Conservation (phyloP, 2,113 vertebrate genomes). For the Cynocephalus volans region DNA sequence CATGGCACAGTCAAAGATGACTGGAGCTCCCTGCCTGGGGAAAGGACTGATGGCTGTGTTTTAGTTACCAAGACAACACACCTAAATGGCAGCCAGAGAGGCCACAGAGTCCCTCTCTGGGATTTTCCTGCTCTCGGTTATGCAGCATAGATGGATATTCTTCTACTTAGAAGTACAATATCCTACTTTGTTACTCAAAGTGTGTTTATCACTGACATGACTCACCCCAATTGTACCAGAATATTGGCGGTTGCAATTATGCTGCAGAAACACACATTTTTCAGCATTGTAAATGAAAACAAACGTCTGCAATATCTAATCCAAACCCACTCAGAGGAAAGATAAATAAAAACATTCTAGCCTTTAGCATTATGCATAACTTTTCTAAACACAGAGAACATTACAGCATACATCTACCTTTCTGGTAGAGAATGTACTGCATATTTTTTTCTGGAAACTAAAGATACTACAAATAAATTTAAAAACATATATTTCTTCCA, state of each 20-base stretch:
- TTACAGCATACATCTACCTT: background rate
- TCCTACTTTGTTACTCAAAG: background rate
- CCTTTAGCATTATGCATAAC: background rate
- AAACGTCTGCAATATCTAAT: background rate
- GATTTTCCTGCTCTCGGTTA: conserved; percentile 35
- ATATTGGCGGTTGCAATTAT: conserved; percentile 18
- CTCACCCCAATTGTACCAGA: accelerated
- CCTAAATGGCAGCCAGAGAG: conserved; percentile 49
- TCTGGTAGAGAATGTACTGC: background rate
- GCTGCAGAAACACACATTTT: conserved; percentile 27
- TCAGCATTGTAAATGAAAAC: conserved; percentile 58
- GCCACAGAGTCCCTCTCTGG: conserved; percentile 60
- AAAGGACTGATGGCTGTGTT: conserved; percentile 7
- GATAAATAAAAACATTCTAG: conserved; percentile 36
- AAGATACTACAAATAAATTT: conserved; percentile 74
- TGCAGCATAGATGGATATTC: background rate
- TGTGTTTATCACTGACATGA: background rate
- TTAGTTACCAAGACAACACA: conserved; percentile 75
- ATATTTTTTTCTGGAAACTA: background rate
- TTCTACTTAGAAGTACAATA: background rate
- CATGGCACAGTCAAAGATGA: conserved; percentile 33
- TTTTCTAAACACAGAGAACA: conserved; percentile 60
- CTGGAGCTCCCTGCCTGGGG: conserved; percentile 5
- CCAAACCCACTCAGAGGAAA: conserved; percentile 17
- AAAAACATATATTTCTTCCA: conserved; percentile 71